Conservation (phyloP, 2,888 invertebrate species). For the Drosophila multiciliata region DNA sequence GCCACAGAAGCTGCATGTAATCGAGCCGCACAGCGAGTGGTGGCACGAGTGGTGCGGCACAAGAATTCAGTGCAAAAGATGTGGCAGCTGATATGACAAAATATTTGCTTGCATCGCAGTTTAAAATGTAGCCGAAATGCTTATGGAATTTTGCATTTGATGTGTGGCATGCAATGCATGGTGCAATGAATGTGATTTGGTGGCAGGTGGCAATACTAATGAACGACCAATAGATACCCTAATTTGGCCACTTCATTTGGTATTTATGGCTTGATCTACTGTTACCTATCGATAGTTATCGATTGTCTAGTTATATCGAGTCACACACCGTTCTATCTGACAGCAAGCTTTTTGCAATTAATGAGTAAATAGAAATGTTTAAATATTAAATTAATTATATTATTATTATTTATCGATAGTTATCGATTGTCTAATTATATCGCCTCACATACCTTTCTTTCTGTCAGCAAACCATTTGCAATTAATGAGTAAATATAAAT, state of each 20-base stretch:
- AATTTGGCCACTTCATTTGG: background rate
- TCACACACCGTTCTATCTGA: background rate
- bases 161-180: constrained; percentile 33
- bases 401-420: no score
- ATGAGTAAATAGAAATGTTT: background rate
- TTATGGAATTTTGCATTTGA: constrained; percentile 35
- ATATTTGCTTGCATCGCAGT: constrained; percentile 12
- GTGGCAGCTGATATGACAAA: constrained; percentile 37
- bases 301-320: no score
- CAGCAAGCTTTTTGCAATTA: background rate
- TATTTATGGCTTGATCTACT: background rate
- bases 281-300: no score
- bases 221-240: background rate
- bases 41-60: constrained; percentile 33
- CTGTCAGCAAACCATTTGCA: background rate
- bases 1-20: constrained; percentile 27
- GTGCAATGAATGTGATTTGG: background rate
- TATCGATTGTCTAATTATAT: background rate
- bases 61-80: constrained; percentile 24
- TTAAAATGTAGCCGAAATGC: constrained; percentile 8
- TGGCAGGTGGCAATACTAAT: background rate
- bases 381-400: background rate
- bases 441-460: background rate
- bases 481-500: background rate
- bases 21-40: constrained; percentile 32